A percentile compares a stretch with the other conserved stretches of the same genome.
phyloP scores from a whole-genome alignment of 2,888 invertebrate genomes.

The Phalera bucephala region DNA sequence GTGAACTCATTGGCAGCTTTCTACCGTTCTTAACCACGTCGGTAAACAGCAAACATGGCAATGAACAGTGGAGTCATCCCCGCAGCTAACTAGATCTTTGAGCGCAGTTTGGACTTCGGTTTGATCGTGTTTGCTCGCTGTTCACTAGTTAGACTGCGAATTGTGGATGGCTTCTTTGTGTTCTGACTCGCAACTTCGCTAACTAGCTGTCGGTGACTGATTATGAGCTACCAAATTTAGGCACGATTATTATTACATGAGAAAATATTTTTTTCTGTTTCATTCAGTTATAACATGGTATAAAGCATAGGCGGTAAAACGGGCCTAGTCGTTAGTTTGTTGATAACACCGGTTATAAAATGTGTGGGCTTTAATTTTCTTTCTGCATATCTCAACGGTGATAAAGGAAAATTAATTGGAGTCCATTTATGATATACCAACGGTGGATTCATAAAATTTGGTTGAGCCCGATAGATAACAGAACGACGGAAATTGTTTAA shows the following conservation, averaged over 20 bases:
- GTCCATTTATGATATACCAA: background rate
- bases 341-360: background rate
- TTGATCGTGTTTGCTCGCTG: conserved; percentile 69
- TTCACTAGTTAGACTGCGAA: conserved; percentile 72
- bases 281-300: background rate
- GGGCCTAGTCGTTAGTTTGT: background rate
- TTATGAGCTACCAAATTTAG: conserved; percentile 38
- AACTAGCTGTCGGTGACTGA: conserved; percentile 69
- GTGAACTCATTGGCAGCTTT: conserved; percentile 37
- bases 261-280: background rate
- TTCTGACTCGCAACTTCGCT: conserved; percentile 66
- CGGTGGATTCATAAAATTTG: background rate
- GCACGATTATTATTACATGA: conserved; percentile 20
- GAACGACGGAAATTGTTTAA: background rate
- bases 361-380: background rate
- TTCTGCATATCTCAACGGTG: background rate
- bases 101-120: conserved; percentile 71
- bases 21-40: conserved; percentile 37
- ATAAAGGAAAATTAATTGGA: background rate
- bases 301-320: background rate
- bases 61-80: conserved; percentile 59
- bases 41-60: conserved; percentile 48
- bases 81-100: conserved; percentile 78
- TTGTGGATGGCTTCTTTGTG: conserved; percentile 76
- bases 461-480: background rate